These are phyloP conservation scores for Ciona savignyi DNA, from an alignment of 23 tunicate genomes.

Conservation along the genomic window DNA sequence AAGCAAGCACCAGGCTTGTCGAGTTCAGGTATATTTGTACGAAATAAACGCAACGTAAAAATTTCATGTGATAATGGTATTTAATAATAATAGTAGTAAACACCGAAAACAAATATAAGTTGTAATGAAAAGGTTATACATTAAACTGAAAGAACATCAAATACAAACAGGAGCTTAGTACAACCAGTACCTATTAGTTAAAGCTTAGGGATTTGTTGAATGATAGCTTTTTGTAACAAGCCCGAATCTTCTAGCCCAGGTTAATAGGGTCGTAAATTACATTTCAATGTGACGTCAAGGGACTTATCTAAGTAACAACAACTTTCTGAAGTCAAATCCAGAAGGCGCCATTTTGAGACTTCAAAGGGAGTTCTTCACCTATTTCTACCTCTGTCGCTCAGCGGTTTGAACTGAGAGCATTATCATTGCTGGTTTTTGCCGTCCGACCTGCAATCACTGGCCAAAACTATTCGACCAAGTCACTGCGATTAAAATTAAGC, in stretches of 20 bases:
- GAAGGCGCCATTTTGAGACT: not conserved
- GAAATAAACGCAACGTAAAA: too few relatives aligned
- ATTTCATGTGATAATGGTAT: too few relatives aligned
- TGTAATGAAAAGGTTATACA: not conserved
- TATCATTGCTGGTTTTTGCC: not conserved
- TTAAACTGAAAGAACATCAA: too few relatives aligned
- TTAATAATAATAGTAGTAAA: not conserved
- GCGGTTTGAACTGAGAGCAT: not conserved
- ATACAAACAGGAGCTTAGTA: too few relatives aligned
- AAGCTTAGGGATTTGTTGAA: not conserved
- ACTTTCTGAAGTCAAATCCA: not conserved
- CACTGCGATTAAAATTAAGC: not conserved
- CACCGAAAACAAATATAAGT: not conserved
- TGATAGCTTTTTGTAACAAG: not conserved
- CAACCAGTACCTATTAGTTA: not conserved
- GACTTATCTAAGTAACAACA: slow-evolving; percentile 1
- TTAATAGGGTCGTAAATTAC: slow-evolving; percentile 1
- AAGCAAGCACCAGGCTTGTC: too few relatives aligned
- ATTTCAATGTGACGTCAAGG: not conserved
- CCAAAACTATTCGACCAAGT: not conserved
- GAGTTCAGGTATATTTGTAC: too few relatives aligned
- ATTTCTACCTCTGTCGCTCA: not conserved
- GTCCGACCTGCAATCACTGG: not conserved
- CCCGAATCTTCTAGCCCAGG: not conserved
- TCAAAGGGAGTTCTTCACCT: not conserved